Evolutionary conservation across 2,888 invertebrate genomes (phyloP).

Genomic region (Aspidiotus rigidus): DNA sequence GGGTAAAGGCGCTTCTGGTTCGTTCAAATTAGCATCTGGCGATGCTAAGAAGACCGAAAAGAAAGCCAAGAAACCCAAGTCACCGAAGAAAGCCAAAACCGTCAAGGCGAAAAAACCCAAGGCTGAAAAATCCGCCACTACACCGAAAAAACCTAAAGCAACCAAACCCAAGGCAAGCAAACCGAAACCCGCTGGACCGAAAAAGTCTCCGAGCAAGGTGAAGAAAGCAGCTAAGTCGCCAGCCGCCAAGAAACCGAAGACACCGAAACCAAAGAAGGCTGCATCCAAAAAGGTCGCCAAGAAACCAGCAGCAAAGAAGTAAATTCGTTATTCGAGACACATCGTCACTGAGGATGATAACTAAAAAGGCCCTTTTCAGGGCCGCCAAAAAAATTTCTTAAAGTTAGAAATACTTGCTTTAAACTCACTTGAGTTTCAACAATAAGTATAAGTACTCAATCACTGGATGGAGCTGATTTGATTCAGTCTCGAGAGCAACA

Average conservation of each 20-base stretch:
- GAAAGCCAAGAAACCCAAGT: constrained; percentile 4
- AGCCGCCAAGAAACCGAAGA: constrained; percentile 7
- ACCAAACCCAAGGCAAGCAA: constrained; percentile 42
- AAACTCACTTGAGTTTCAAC: too few species aligned
- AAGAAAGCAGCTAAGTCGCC: constrained; percentile 32
- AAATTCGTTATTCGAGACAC: not conserved
- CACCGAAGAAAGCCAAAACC: constrained; percentile 25
- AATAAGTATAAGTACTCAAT: too few species aligned
- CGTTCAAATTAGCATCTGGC: constrained; percentile 43
- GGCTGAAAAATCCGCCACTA: constrained; percentile 21
- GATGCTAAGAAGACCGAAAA: constrained; percentile 35
- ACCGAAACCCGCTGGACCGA: constrained; percentile 43
- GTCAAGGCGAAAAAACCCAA: constrained; percentile 37
- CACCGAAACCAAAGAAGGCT: constrained; percentile 23
- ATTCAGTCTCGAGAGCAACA: too few species aligned
- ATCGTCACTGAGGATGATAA: not conserved
- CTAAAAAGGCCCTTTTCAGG: constrained; percentile 31
- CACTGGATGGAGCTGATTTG: too few species aligned
- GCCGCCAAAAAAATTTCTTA: constrained; percentile 11
- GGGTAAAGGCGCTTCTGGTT: constrained; percentile 41
- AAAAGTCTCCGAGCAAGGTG: constrained; percentile 3
- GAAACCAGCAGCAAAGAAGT: constrained; percentile 13
- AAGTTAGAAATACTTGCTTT: too few species aligned
- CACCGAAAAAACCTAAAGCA: constrained; percentile 36
- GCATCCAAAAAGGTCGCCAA: constrained; percentile 7